Conservation (phyloP, 2,113 vertebrate species). For the Ciconia boyciana region DNA sequence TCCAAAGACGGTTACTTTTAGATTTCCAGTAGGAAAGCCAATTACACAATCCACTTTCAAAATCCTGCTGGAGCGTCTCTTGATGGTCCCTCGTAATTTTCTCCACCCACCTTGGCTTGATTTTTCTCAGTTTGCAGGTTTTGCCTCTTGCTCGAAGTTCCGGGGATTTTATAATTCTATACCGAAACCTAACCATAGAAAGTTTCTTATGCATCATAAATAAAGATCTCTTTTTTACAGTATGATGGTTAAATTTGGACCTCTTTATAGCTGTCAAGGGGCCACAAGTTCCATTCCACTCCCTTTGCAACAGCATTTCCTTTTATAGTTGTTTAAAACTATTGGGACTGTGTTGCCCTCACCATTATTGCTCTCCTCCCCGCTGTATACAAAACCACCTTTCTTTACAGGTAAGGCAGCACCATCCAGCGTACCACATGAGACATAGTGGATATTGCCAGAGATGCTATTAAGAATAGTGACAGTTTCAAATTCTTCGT, state of each 20-base stretch:
- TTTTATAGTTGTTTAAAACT: conserved; percentile 65
- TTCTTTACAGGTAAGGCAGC: conserved; percentile 63
- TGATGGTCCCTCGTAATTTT: conserved; percentile 67
- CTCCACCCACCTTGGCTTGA: conserved; percentile 70
- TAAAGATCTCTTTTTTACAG: conserved; percentile 73
- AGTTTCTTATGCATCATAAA: conserved; percentile 83
- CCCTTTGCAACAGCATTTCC: conserved; percentile 68
- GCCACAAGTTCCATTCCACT: conserved; percentile 65
- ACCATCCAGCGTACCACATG: not conserved
- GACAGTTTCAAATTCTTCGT: conserved; percentile 49
- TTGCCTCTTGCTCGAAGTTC: conserved; percentile 73
- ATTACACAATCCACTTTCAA: conserved; percentile 45
- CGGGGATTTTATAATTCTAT: conserved; percentile 72
- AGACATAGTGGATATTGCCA: conserved; percentile 22
- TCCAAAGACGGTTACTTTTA: conserved; percentile 46
- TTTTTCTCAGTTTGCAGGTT: conserved; percentile 69
- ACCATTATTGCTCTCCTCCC: conserved; percentile 28
- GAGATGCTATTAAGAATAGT: not conserved
- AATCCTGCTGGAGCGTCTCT: conserved; percentile 26
- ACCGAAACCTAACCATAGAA: conserved; percentile 76
- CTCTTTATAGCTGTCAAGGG: conserved; percentile 56
- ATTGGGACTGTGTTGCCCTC: conserved; percentile 48
- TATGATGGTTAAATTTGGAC: conserved; percentile 70
- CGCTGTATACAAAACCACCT: not conserved
- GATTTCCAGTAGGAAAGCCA: conserved; percentile 61